Conservation (phyloP, 1,140 invertebrate species). For the Hetaerina americana region DNA sequence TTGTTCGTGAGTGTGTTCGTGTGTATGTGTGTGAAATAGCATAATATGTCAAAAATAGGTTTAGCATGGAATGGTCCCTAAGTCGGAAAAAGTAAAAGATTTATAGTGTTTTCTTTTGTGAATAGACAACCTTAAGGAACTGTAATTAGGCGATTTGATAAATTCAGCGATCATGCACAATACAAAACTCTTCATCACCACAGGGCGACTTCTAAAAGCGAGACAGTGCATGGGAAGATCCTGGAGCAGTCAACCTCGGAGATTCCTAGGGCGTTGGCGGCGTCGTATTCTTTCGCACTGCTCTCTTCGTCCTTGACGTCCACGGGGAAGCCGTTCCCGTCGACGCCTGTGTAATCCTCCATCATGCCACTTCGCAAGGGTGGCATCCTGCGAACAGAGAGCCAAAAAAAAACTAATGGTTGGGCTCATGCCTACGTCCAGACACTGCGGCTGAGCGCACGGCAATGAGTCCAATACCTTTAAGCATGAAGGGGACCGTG, state of each 20-base stretch:
- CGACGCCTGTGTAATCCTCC: not conserved
- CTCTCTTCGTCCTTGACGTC: not conserved
- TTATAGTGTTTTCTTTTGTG: too few relatives aligned
- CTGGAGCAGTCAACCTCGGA: not conserved
- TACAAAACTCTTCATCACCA: too few relatives aligned
- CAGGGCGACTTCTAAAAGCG: not conserved
- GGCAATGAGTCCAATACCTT: not conserved
- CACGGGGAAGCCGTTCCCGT: not conserved
- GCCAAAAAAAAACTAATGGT: not conserved
- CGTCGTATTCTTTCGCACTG: not conserved
- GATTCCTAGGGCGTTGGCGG: not conserved
- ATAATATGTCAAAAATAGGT: too few relatives aligned
- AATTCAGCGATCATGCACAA: too few relatives aligned
- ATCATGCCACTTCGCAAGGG: not conserved
- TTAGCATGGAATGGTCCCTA: too few relatives aligned
- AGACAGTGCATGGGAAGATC: not conserved
- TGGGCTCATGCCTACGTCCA: not conserved
- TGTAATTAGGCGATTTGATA: too few relatives aligned
- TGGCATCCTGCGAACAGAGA: not conserved
- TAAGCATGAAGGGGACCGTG: too few relatives aligned
- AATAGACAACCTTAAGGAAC: too few relatives aligned
- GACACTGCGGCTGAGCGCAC: conserved; percentile 2
- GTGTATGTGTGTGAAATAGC: too few relatives aligned
- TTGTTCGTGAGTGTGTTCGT: too few relatives aligned
- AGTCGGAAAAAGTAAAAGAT: too few relatives aligned